Evolutionary conservation across 2,888 invertebrate genomes (phyloP), one percentile per base, ranked within the genome.

Genomic region (Mesorhabditis sp.): DNA sequence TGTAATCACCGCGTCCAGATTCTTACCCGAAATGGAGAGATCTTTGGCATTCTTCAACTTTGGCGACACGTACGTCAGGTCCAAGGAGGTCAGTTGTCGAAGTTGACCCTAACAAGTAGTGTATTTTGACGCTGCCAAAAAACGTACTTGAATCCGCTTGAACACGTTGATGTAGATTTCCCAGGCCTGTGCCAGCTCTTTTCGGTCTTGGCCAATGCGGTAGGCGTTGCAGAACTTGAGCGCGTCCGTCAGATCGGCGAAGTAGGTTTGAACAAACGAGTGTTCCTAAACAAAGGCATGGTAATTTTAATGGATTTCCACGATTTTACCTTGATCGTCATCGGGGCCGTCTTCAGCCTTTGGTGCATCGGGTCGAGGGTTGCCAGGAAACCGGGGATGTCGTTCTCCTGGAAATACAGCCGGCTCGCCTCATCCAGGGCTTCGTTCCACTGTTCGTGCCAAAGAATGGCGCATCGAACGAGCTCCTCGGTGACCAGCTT

Each of bases 381-480:
- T 76, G 92, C 92, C 85, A 98, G 92, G 98, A 99, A 98, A 5
- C 94, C 96, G 73, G 92, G 92, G 0, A 95, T 92, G 86, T 98
- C 95, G 72, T 92, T 90, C 86, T 98, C 98, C 4, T 95, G 95
- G 87, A 97, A 98, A 87, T 95, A 98, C 7, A 97, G 74, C 6
- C 80, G 74, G 64, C 81, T 81, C 41, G 85, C 85, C 58, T 85
- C 83, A 78, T 89, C 89, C 41, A 98, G 87, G 0, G 95, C 97
- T 86, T 98, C 98, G 86, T 97, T 95, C 98, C 98, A 99, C 83
- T 95, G 91, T 86, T 98, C 98, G 85, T 98, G 97, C 98, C 98
- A 99, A 28, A 99, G 88, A 77, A 99, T 99, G 3, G 98, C 97
- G 66, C 83, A 84, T 68, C 84, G 89, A 71, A 98, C 97, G 66